Evolutionary conservation across 2,888 invertebrate genomes (phyloP), one percentile per base, ranked within the genome.

Genomic region (Epirrita christyi): DNA sequence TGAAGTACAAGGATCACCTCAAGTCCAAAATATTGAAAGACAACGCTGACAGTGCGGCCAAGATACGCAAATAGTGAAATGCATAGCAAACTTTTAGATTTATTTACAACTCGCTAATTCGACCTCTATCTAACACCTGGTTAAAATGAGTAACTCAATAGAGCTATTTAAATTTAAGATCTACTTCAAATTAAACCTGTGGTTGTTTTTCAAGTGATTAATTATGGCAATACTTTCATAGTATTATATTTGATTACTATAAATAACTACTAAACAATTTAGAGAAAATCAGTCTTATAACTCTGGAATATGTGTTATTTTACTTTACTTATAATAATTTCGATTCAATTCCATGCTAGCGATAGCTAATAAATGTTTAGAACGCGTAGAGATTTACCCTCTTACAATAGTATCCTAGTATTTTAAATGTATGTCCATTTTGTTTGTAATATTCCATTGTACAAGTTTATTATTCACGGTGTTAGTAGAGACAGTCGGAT

Each of bases 1-100:
- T 97, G 75, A 95, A 96, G 61, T 99, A 99, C 93, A 99, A 99
- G 92, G 97, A 98, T 78, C 96, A 97, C 81, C 93, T 99, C 67
- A 97, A 98, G 81, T 94, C 94, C 57, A 97, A 97, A 86, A 96
- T 98, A 73, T 84, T 96, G 44, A 96, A 96, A 75, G 96, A 96
- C 46, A 94, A 93, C 66, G 93, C 92, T 0, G 92, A 92, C 43
- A 93, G 71, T 72, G 91, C 90, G 62, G 87, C 87, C 63, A 92
- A 87, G 66, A 80, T 86, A 63, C 86, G 88, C 70, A 92, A 92
- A 85, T 90, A 90, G 80, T 74, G 36, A 62, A 52, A 74, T 56
- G 48, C 47, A 59, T 66, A 67, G 57, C 64, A 57, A 63, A 64
- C 63, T 59, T 38, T 59, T 62, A 71, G 59, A 64, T 61, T 63